Evolutionary conservation across 2,797 vertebrate genomes (phyloP), one percentile per base, ranked within the genome.

Genomic region (Diceros bicornis): DNA sequence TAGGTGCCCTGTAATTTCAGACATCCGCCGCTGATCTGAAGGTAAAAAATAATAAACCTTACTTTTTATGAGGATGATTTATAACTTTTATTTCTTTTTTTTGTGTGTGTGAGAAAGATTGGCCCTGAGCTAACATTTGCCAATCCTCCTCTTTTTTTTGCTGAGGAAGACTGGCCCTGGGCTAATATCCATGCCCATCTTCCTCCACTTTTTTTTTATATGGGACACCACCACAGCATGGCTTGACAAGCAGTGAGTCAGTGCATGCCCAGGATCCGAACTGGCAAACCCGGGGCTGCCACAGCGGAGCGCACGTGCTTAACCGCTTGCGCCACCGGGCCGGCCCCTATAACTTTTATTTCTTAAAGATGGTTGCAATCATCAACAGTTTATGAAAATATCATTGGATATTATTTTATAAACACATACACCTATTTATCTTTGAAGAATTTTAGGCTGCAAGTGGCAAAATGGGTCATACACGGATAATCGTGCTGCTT

Each of bases 21-120:
- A 99, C 99, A 99, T 99, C 97, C 99, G 99, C 52, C 99, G 99
- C 98, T 99, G 99, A 98, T 99, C 99, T 99, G 98, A 55, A 94
- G 89, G 92, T 61, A 96, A 95, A 81, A 96, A 97, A 93, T n/a
- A 75, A 83, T 25, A 91, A 84, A 37, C 57, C 64, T 94, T 59
- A 94, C 25, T 93, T 89, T 92, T 96, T 62, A 89, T 92, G 16
- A 88, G 16, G 47, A 78, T 87, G 72, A 85, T 83, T 89, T 71
- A 88, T 74, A 95, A 82, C 17, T 92, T 84, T 69, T 18, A 89
- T 50, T 93, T 85, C 59, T 95, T 93, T 41, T 5, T 41, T 5
- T 41, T 41, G n/a, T 41, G 41, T 41, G 4, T 41, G 41, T 41
- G 4, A 41, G 41, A 41, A 41, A 41, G 41, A 41, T 41, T 41